Percentiles rank a stretch among this genome's conserved stretches.
Conservation (phyloP, 1,140 invertebrate genomes). For the Caenorhabditis latens region DNA sequence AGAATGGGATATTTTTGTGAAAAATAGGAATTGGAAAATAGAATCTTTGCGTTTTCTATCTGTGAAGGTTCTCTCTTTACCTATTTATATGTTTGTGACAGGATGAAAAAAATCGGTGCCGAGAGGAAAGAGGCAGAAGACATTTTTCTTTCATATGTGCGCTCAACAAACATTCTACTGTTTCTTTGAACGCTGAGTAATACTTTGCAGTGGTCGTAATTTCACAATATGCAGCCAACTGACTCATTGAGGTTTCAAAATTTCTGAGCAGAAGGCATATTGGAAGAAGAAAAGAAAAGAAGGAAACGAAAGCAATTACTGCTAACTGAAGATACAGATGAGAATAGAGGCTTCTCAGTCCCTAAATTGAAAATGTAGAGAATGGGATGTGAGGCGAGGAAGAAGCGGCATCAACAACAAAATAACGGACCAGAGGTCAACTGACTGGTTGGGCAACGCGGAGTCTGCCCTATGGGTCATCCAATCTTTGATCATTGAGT, state of each 20-base stretch:
- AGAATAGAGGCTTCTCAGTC: background rate
- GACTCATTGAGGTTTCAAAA: constrained; percentile 1
- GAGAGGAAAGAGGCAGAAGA: background rate
- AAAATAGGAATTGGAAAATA: background rate
- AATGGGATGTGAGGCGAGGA: background rate
- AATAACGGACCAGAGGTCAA: constrained; percentile 43
- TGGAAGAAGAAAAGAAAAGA: background rate
- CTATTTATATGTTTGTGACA: constrained; percentile 21
- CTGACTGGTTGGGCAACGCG: constrained; percentile 13
- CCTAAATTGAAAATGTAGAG: background rate
- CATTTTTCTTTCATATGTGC: constrained; percentile 39
- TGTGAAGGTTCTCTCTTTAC: background rate
- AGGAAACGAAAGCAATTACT: background rate
- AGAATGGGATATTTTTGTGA: background rate
- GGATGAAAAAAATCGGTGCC: background rate
- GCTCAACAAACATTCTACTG: constrained; percentile 20
- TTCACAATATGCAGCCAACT: constrained; percentile 19
- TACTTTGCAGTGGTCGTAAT: constrained; percentile 2
- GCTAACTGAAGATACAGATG: too few species aligned
- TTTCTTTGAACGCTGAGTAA: constrained; percentile 36
- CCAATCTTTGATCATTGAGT: constrained; percentile 15
- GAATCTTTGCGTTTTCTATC: background rate
- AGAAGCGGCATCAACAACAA: background rate
- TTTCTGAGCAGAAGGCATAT: background rate
- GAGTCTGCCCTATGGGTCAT: background rate